Conservation (phyloP, 2,888 invertebrate species). For the Oscheius sp. region DNA sequence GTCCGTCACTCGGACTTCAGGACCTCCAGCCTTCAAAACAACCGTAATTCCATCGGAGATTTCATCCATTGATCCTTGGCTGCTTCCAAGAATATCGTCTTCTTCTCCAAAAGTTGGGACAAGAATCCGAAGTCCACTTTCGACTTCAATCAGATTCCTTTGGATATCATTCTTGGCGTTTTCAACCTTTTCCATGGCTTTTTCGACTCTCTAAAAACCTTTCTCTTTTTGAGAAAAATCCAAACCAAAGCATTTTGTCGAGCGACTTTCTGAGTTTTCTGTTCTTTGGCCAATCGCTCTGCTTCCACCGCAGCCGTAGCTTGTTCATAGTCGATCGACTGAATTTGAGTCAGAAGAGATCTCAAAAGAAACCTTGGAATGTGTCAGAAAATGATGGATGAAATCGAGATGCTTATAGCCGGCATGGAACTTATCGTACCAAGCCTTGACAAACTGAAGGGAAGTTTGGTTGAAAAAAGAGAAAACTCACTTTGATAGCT, state of each 20-base stretch:
- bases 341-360: background rate
- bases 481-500: slow-evolving; percentile 23
- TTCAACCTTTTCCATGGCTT: background rate
- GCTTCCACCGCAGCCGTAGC: slow-evolving; percentile 24
- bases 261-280: slow-evolving; percentile 20
- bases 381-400: slow-evolving; percentile 5
- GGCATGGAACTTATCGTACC: slow-evolving; percentile 24
- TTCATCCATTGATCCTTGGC: background rate
- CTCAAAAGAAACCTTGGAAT: slow-evolving; percentile 6
- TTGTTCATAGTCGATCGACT: slow-evolving; percentile 25
- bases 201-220: background rate
- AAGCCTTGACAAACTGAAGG: slow-evolving; percentile 4
- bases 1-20: slow-evolving; percentile 14
- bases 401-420: slow-evolving; percentile 13
- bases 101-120: slow-evolving; percentile 24
- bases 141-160: slow-evolving; percentile 14
- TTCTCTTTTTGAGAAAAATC: background rate
- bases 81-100: background rate
- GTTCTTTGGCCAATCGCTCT: slow-evolving; percentile 28
- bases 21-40: background rate
- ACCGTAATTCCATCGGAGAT: background rate
- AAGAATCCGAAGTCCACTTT: slow-evolving; percentile 15
- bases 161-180: slow-evolving; percentile 14
- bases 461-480: background rate
- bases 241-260: background rate